Evolutionary conservation across 2,888 invertebrate species (phyloP).

Genomic region (Ametastegia equiseti): DNA sequence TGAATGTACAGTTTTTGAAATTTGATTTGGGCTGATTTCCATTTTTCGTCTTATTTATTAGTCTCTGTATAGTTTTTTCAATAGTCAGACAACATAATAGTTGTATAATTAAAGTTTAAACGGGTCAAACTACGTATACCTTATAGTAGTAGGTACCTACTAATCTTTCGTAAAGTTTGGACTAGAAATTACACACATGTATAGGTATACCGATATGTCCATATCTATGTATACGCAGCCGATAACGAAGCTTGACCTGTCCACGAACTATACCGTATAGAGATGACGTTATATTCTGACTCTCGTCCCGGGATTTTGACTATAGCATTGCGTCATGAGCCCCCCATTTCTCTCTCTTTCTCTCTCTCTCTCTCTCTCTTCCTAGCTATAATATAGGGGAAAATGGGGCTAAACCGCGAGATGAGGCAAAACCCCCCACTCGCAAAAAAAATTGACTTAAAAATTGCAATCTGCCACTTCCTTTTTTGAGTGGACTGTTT

Average conservation of each 20-base stretch:
- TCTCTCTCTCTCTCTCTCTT: too few relatives aligned
- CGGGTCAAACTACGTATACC: constrained; percentile 4
- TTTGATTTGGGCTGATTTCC: background rate
- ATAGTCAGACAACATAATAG: too few relatives aligned
- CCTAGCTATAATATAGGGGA: too few relatives aligned
- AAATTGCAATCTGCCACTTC: too few relatives aligned
- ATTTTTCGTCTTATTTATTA: background rate
- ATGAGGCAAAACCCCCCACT: too few relatives aligned
- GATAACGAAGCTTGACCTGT: constrained; percentile 21
- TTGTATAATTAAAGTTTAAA: background rate
- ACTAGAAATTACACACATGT: background rate
- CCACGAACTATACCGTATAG: constrained; percentile 8
- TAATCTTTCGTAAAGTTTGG: background rate
- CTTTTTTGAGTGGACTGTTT: too few relatives aligned
- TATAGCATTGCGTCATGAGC: background rate
- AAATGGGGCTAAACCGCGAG: too few relatives aligned
- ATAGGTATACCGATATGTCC: too few relatives aligned
- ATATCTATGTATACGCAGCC: background rate
- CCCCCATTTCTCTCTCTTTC: too few relatives aligned
- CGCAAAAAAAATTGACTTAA: too few relatives aligned
- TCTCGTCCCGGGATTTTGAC: background rate
- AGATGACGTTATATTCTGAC: constrained; percentile 2
- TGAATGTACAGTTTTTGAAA: too few relatives aligned
- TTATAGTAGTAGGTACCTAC: background rate
- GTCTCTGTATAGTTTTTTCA: background rate